Evolutionary conservation across 2,113 vertebrate species (phyloP).

Genomic region (Cariama cristata): DNA sequence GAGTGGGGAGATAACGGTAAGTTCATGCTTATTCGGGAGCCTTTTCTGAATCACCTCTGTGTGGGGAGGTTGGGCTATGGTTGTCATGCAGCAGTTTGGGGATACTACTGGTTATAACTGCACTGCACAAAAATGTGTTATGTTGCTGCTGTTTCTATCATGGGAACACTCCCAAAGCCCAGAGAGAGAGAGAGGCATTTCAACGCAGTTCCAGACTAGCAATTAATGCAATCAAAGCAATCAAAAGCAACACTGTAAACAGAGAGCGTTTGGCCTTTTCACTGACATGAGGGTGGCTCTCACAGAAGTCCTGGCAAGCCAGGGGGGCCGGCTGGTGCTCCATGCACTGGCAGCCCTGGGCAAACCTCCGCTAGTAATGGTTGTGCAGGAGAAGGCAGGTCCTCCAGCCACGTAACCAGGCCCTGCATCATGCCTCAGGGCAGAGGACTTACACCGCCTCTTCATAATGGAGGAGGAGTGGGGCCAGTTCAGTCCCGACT

Average conservation of each 20-base stretch:
- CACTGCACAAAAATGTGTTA: neutral
- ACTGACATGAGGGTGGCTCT: neutral
- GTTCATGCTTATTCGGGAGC: neutral
- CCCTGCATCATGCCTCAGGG: no score
- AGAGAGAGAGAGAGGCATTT: neutral
- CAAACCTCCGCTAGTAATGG: rapidly evolving
- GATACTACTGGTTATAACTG: neutral
- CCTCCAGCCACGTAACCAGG: neutral
- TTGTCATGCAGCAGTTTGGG: neutral
- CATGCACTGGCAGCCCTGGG: neutral
- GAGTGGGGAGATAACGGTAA: neutral
- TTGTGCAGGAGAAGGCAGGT: neutral
- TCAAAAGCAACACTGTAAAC: neutral
- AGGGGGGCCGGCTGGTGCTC: no score
- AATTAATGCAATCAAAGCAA: neutral
- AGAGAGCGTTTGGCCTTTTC: neutral
- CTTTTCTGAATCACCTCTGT: neutral
- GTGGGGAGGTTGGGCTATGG: neutral
- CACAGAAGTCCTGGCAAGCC: neutral
- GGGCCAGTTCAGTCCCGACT: neutral
- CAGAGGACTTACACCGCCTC: neutral
- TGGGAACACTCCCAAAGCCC: neutral
- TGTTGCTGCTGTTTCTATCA: neutral
- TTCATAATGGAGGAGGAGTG: neutral
- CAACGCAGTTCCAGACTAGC: neutral